Base-by-base conservation (phyloP, 1,140 invertebrate species). In the Agrypnia vestita region DNA sequence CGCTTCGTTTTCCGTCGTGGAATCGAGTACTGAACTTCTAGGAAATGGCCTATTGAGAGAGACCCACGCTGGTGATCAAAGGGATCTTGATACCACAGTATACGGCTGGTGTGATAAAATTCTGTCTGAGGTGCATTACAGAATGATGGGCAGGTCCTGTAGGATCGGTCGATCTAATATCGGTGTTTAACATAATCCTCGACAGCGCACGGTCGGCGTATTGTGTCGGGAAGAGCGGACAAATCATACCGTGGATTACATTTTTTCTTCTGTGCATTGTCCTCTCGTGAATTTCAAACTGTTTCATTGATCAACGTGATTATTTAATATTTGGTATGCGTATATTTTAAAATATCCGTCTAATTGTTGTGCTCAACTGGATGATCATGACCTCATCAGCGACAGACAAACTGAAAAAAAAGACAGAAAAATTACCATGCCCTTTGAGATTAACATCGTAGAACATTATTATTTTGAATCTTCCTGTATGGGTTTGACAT, bases 31-130 rank as follows among this genome's bases (percentile, higher is more conserved):
- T 9, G 51, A 43, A 64, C 44, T 82, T 82, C 81, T 59, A 74
- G 76, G 81, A 82, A 82, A 43, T 69, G 69, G 64, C 76, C 81
- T 82, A 82, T 82, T 80, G 53, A 82, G 49, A 59, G n/a, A 47
- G 44, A 64, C 78, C 75, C 67, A 25, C 55, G 64, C 47, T 56
- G 69, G 19, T 1, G 44, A 77, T 77, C 67, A 72, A 80, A 77
- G 67, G 72, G 72, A 71, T 72, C 80, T 25, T 51, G 77, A 76
- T 76, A 76, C 80, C 47, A 51, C 43, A 46, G 43, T 49, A 46
- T 43, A 15, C 13, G 44, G 56, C 55, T 47, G 46, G 73, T 75
- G 73, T 56, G 73, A 59, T 73, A 12, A 53, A 21, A 73, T 59
- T 75, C 53, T 61, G 73, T 43, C 73, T 8, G 17, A 44, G 71